Evolutionary conservation across 2,113 vertebrate species (phyloP).

Genomic region (Drymodes brunneopygia): DNA sequence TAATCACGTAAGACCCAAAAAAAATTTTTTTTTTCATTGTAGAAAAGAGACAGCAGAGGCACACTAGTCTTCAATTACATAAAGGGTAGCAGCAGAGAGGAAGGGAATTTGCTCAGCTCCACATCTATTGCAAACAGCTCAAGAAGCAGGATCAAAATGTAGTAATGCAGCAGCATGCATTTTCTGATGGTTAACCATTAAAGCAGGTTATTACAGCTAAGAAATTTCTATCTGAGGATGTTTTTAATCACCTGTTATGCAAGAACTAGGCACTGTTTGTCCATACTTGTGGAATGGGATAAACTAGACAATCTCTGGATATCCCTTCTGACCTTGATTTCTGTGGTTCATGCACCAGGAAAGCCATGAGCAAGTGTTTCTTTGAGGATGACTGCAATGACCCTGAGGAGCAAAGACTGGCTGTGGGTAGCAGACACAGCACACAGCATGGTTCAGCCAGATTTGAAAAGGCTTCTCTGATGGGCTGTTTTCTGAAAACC

Average conservation of each 20-base stretch:
- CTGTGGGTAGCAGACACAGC: neutral
- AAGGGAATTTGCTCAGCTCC: neutral
- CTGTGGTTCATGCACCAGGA: neutral
- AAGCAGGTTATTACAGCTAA: neutral
- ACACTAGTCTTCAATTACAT: neutral
- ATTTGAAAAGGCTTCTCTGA: neutral
- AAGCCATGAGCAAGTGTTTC: neutral
- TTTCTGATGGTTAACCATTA: neutral
- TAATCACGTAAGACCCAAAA: neutral
- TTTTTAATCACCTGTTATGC: neutral
- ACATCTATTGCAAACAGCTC: neutral
- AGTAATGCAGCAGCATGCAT: neutral
- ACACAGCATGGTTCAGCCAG: neutral
- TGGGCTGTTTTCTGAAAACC: neutral
- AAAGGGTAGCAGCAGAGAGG: neutral
- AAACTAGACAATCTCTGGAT: neutral
- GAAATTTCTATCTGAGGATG: neutral
- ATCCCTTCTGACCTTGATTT: neutral
- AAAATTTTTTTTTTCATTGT: neutral
- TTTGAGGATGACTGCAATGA: neutral
- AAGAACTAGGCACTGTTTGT: neutral
- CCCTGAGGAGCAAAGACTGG: neutral
- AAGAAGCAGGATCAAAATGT: accelerated
- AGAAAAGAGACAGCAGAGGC: neutral
- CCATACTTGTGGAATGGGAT: neutral